Base-by-base conservation (phyloP, 2,888 invertebrate species). In the Andrena dorsata region DNA sequence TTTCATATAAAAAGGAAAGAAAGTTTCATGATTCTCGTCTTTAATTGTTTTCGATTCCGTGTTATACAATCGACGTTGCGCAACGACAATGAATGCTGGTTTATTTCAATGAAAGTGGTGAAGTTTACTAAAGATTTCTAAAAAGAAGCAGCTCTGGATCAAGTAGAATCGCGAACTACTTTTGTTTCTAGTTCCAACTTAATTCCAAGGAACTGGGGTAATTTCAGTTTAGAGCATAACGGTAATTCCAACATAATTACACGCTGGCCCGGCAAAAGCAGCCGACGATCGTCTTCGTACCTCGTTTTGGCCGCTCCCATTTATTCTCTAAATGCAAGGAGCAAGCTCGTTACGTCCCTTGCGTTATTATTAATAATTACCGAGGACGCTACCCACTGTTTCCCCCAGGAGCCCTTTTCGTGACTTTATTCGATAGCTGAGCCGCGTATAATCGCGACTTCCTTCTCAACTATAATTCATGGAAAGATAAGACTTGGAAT, bases 11-110 rank as follows among this genome's bases (percentile, higher is more conserved):
- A 32, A 30, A 47, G 23, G 20, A 53, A 68, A 71, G 30, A 61
- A 32, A 23, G 49, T 61, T 49, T 63, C 61, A 2, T 5, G 6
- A 47, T 47, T 20, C 41, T 71, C 58, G 26, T 60, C 61, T 63
- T 63, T 71, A 51, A 49, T 30, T 71, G 49, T 49, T 71, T 49
- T 16, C 30, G 23, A 23, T 26, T 58, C 16, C 49, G 16, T n/a
- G 10, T 71, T 61, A 63, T 16, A 51, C 23, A 71, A 71, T 71
- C 32, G 23, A 61, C 8, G 23, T 63, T 71, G 32, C 30, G 61
- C 30, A 49, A 51, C 10, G 10, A 32, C 30, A 28, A 51, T 23
- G 49, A 32, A 10, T 32, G 6, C 16, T 16, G n/a, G 16, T 61
- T 61, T 30, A 71, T 51, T 63, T 61, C 30, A 16, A 10, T 4